A percentile compares a stretch with the other conserved stretches of the same genome.
Conservation (phyloP, 2,113 vertebrate species). For the Axis porcinus region DNA sequence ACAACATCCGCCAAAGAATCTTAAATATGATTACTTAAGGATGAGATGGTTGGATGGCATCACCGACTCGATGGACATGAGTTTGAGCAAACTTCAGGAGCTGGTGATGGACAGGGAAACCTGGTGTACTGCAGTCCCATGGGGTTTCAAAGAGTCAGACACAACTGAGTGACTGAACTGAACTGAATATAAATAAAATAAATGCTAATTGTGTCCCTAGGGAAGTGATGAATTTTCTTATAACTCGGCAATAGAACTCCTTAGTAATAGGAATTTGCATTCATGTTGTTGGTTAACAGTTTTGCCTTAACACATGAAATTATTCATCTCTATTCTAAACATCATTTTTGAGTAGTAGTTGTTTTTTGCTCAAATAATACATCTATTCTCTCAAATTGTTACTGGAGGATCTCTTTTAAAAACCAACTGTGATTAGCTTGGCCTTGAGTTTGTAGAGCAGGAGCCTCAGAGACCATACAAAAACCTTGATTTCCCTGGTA, state of each 20-base stretch:
- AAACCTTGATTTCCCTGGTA: background rate
- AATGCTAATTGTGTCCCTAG: background rate
- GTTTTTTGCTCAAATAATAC: constrained; percentile 6
- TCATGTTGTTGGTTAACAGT: constrained; percentile 3
- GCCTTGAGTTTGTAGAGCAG: background rate
- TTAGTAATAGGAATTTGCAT: constrained; percentile 33
- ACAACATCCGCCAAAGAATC: background rate
- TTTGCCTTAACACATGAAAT: constrained; percentile 26
- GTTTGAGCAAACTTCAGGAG: background rate
- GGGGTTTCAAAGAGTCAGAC: background rate
- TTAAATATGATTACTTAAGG: background rate
- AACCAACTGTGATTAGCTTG: background rate
- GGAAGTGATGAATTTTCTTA: constrained; percentile 13
- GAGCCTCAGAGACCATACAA: background rate
- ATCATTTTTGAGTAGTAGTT: background rate
- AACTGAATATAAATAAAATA: constrained; percentile 32
- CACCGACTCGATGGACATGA: background rate
- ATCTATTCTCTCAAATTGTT: background rate
- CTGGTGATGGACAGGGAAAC: background rate
- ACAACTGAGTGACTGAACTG: background rate
- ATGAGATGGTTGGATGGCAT: background rate
- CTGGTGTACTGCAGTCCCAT: background rate
- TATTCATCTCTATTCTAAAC: background rate
- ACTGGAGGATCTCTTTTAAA: background rate
- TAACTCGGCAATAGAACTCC: background rate